Base-by-base conservation (phyloP, 2,797 vertebrate genomes). In the Peromyscus nudipes region DNA sequence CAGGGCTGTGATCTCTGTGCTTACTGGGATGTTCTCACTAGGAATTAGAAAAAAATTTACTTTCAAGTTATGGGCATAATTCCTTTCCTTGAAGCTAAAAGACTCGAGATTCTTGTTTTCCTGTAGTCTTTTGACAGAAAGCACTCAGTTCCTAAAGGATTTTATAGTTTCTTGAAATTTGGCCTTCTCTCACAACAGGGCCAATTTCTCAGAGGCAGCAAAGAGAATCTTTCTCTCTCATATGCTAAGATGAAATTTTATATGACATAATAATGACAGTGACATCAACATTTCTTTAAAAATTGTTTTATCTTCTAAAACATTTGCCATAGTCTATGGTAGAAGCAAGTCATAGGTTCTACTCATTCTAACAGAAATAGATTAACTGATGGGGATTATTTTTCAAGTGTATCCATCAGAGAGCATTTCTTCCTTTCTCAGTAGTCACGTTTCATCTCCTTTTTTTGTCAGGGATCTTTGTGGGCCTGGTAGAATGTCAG, bases 351-450 rank as follows among this genome's bases (percentile, higher is more conserved):
- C 43, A 85, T 27, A 69, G 80, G 75, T 95, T 92, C 83, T 21
- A 40, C 46, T 55, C 87, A 31, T 76, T 76, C 52, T 81, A 19
- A 62, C 29, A 21, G n/a, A 92, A 89, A 92, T 27, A 73, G n/a
- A 29, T 9, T 31, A 12, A 67, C 55, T 81, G 49, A 4, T 85
- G 60, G 67, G 27, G 10, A 10, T 81, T 86, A 60, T 67, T 92
- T 95, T 65, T 81, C 14, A 31, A 64, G 25, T 40, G 21, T 95
- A 55, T 95, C 29, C 49, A 46, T 19, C 79, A 81, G 14, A 92
- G n/a, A 94, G 57, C 73, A 71, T 96, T 81, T 94, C 65, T 93
- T 31, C 73, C 25, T 96, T 97, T 90, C 43, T 96, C 80, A 86
- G 73, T 91, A 23, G 25, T 93, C 67, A 67, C 19, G 76, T 94